Base-by-base conservation (phyloP, 2,113 vertebrate species). In the Hydrolagus affinis region DNA sequence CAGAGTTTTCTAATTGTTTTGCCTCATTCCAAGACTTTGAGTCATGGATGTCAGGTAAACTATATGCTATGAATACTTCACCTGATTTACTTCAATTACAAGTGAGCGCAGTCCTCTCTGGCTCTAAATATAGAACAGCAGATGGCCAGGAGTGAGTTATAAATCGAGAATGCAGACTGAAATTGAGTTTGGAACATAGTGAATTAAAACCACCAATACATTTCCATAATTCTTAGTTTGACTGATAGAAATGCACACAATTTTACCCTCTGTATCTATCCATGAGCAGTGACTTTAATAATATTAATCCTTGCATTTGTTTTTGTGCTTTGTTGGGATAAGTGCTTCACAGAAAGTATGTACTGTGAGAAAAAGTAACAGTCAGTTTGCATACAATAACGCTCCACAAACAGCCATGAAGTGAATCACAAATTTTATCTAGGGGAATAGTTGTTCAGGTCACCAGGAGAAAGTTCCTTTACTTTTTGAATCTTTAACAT, bases 61-160 rank as follows among this genome's bases (percentile, higher is more conserved):
- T 9, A 25, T 80, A 8, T 60, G 12, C 60, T 11, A 17, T 17
- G 14, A 80, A 80, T 80, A 25, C 0, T 64, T 80, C 25, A 9
- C 25, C 64, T 80, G 23, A 80, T 80, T 80, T 80, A 23, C 11
- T 28, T 80, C 23, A 80, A 30, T 30, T 64, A 8, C 30, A 15
- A 80, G 23, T 8, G 30, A 30, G 64, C 23, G 25, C 12, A 62
- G 44, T 44, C 44, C 44, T 44, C 6, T 44, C 44, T 44, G 44
- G n/a, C 23, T 17, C 25, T 25, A 80, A 30, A 8, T 80, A 80
- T 64, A 64, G 77, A 80, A 80, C 17, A 80, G 28, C n/a, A 64
- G 77, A n/a, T 80, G 77, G 59, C 28, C 77, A 62, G 12, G 60
- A 14, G 19, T 23, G 44, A 44, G 11, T 28, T 17, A 64, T 25